Percentiles rank a stretch among this genome's conserved stretches.
Conservation (phyloP, 2,888 invertebrate species). For the Petrolisthes manimaculis region DNA sequence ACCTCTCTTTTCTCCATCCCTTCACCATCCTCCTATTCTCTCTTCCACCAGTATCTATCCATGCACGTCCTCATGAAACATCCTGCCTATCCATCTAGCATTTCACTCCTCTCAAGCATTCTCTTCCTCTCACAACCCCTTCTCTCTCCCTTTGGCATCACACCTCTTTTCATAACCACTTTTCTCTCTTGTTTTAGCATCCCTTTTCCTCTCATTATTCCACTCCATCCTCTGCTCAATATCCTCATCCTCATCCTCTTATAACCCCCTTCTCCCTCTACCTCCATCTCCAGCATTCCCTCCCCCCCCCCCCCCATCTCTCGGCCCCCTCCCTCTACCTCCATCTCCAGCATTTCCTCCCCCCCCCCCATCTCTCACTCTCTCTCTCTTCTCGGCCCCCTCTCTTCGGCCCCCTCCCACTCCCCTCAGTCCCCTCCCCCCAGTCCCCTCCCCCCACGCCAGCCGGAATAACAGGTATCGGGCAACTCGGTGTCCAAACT, state of each 20-base stretch:
- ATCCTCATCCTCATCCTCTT: neutral
- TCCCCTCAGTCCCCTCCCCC: neutral
- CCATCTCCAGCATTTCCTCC: neutral
- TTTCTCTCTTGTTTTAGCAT: neutral
- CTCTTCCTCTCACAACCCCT: neutral
- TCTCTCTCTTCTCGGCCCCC: neutral
- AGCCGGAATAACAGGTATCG: slow-evolving; percentile 52
- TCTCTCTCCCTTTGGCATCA: neutral
- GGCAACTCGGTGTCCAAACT: slow-evolving; percentile 43
- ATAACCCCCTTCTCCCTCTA: neutral
- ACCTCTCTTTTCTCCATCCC: neutral
- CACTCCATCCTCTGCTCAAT: neutral
- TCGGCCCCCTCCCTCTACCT: slow-evolving; percentile 4
- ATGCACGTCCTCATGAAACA: too few species aligned
- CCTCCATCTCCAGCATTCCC: neutral
- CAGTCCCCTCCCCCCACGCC: slow-evolving; percentile 32
- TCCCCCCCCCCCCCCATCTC: too few species aligned
- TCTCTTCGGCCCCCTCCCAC: neutral
- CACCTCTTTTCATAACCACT: neutral
- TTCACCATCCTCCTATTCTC: slow-evolving; percentile 6
- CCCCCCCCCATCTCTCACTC: neutral
- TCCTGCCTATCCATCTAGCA: too few species aligned
- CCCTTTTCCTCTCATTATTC: neutral
- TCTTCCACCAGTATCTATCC: neutral
- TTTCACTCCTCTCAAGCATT: neutral